A percentile compares a stretch with the other conserved stretches of the same genome.
Conservation (phyloP, 92 coral and sea anemone species). For the Diadumene lineata region DNA sequence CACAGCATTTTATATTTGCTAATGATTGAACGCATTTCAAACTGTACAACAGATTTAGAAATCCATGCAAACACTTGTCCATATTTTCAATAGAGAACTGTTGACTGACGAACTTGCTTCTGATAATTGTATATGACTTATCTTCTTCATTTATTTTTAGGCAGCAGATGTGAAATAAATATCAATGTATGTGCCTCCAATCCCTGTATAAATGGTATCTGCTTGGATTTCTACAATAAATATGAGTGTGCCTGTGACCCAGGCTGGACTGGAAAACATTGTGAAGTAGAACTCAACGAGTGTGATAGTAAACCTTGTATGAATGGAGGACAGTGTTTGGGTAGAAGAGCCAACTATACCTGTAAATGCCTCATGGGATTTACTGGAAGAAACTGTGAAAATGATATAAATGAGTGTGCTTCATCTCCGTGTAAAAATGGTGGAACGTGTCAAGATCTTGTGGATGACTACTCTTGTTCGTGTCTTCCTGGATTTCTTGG, state of each 20-base stretch:
- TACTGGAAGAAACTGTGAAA: slow-evolving; percentile 65
- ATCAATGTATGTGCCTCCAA: slow-evolving; percentile 59
- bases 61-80: too few species aligned
- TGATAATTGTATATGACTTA: too few species aligned
- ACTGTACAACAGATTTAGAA: too few species aligned
- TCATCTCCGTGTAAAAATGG: slow-evolving; percentile 59
- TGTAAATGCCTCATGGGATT: slow-evolving; percentile 66
- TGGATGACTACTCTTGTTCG: slow-evolving; percentile 43
- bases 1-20: too few species aligned
- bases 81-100: too few species aligned
- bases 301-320: slow-evolving; percentile 55
- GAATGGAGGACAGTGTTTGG: slow-evolving; percentile 77
- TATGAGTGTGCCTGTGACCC: slow-evolving; percentile 28
- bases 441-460: slow-evolving; percentile 67
- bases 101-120: too few species aligned
- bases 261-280: slow-evolving; percentile 31
- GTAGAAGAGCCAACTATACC: slow-evolving; percentile 34
- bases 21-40: too few species aligned
- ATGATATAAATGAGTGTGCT: slow-evolving; percentile 67
- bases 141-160: slow-evolving; percentile 31
- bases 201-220: slow-evolving; percentile 46
- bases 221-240: slow-evolving; percentile 25
- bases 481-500: slow-evolving; percentile 68
- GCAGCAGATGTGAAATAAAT: slow-evolving; percentile 56
- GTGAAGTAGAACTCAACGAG: slow-evolving; percentile 38